These are phyloP conservation scores for Glossophaga mutica DNA, from an alignment of 2,797 vertebrate species.

Conservation along the genomic window DNA sequence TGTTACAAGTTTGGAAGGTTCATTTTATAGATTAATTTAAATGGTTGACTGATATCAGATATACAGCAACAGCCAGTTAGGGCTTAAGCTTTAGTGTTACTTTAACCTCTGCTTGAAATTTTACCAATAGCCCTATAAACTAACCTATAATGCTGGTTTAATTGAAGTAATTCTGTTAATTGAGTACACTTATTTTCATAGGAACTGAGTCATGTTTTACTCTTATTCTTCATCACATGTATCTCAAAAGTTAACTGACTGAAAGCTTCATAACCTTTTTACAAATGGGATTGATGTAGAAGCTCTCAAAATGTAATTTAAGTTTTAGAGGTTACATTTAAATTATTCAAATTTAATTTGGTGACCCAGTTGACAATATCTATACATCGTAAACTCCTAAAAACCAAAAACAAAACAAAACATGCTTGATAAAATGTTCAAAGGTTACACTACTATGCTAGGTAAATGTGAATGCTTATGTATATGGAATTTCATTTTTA, in stretches of 20 bases:
- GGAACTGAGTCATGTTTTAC: background rate
- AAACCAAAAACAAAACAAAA: background rate
- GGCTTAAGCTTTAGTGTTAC: background rate
- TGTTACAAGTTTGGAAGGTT: background rate
- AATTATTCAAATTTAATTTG: background rate
- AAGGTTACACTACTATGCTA: background rate
- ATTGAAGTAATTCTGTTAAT: background rate
- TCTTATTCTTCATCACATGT: background rate
- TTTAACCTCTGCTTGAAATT: background rate
- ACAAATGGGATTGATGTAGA: background rate
- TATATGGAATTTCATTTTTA: slow-evolving; percentile 5
- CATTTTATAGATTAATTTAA: background rate
- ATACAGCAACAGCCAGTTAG: background rate
- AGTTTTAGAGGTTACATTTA: background rate
- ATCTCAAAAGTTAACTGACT: background rate
- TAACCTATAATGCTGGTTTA: background rate
- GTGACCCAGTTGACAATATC: background rate
- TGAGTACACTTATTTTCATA: background rate
- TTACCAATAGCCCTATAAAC: background rate
- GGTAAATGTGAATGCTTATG: background rate
- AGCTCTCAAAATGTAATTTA: background rate
- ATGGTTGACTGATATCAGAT: background rate
- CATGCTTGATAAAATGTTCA: background rate
- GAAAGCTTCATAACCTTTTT: background rate
- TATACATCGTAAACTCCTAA: background rate